Percentiles rank a stretch among this genome's conserved stretches.
phyloP scores from a whole-genome alignment of 1,140 invertebrate species.

The Heliconius hermathena region DNA sequence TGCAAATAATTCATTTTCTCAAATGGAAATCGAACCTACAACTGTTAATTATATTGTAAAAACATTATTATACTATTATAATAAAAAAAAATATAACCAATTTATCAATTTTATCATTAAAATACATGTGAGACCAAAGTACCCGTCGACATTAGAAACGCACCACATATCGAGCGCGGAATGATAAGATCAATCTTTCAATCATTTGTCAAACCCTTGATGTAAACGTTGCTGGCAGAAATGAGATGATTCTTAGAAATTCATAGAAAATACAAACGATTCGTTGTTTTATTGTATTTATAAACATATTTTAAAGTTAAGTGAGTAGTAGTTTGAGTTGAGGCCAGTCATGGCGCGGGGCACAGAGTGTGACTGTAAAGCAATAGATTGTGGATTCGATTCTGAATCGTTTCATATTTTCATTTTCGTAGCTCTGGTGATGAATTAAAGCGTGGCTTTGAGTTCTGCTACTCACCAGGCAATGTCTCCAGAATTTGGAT shows the following conservation, averaged over 20 bases:
- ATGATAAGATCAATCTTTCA: constrained; percentile 8
- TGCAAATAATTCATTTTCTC: too few species aligned
- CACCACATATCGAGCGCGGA: not conserved
- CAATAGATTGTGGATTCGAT: not conserved
- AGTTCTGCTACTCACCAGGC: not conserved
- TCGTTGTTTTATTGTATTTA: not conserved
- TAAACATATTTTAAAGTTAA: not conserved
- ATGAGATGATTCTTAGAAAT: constrained; percentile 1
- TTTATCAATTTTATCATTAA: not conserved
- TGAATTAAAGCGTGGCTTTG: not conserved
- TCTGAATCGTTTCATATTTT: not conserved
- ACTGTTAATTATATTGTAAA: too few species aligned
- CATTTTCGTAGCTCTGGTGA: not conserved
- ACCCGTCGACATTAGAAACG: constrained; percentile 5
- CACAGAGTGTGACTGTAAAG: not conserved
- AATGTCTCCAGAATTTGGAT: not conserved
- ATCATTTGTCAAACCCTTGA: not conserved
- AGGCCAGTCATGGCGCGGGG: not conserved
- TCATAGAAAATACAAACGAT: not conserved
- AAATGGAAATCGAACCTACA: too few species aligned
- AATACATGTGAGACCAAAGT: not conserved
- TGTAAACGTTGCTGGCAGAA: constrained; percentile 9
- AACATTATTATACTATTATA: too few species aligned
- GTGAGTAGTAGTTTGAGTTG: not conserved
- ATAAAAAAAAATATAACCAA: too few species aligned